Percentiles rank a stretch among this genome's conserved stretches.
These are phyloP conservation scores for Rhingia rostrata DNA, from an alignment of 2,888 invertebrate genomes.

Conservation along the genomic window DNA sequence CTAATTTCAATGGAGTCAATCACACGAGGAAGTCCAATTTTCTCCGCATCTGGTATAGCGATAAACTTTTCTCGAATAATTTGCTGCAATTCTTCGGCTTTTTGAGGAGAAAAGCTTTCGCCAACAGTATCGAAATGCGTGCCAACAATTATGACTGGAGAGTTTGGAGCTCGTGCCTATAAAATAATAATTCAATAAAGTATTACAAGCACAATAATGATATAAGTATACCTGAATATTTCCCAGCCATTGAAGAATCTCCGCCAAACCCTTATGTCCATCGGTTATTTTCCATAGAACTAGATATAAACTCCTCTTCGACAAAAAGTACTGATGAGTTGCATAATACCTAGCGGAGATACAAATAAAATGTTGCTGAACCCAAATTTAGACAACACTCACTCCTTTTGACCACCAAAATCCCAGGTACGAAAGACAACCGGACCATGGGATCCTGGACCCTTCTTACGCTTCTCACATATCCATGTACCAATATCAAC, in stretches of 20 bases:
- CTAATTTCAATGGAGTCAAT: conserved; percentile 96
- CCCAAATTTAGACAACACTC: conserved; percentile 77
- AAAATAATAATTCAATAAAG: background rate
- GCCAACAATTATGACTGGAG: conserved; percentile 97
- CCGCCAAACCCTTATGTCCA: conserved; percentile 94
- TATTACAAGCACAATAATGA: background rate
- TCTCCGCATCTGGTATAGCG: conserved; percentile 97
- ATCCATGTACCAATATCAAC: conserved; percentile 98
- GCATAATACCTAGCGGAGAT: conserved; percentile 90
- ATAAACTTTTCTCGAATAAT: conserved; percentile 94
- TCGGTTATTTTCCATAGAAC: conserved; percentile 98
- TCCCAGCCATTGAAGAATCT: conserved; percentile 97
- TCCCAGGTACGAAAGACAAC: conserved; percentile 98
- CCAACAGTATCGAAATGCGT: conserved; percentile 95
- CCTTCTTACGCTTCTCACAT: conserved; percentile 92
- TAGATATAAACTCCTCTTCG: conserved; percentile 95
- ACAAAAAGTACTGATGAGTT: conserved; percentile 99
- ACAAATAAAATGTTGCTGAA: too few species aligned
- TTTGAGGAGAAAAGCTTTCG: conserved; percentile 81
- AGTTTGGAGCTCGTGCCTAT: conserved; percentile 94
- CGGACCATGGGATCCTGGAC: conserved; percentile 90
- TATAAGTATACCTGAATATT: conserved; percentile 87
- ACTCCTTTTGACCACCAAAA: conserved; percentile 98
- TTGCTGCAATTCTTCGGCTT: conserved; percentile 91
- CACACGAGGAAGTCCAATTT: conserved; percentile 96